phyloP scores from a whole-genome alignment of 2,888 invertebrate species.

The Pandemis corylana region DNA sequence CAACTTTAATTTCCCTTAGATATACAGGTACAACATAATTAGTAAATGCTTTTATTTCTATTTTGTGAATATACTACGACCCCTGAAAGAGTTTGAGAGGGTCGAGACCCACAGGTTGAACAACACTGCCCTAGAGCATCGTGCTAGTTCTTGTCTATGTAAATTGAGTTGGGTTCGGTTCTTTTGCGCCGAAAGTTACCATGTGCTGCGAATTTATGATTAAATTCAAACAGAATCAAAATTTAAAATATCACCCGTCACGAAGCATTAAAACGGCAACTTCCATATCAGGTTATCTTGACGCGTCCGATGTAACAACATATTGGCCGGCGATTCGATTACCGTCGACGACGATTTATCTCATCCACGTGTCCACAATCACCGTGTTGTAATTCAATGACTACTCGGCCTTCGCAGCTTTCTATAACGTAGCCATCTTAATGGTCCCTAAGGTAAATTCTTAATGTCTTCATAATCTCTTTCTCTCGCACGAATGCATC shows the following conservation, averaged over 20 bases:
- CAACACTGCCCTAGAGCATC: not conserved
- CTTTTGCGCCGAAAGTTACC: not conserved
- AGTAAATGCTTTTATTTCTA: too few species aligned
- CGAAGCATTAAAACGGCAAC: slow-evolving; percentile 19
- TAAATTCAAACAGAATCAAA: slow-evolving; percentile 5
- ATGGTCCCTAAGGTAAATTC: slow-evolving; percentile 9
- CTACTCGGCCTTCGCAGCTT: slow-evolving; percentile 29
- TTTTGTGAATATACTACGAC: too few species aligned
- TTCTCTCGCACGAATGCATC: not conserved
- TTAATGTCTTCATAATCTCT: slow-evolving; percentile 27
- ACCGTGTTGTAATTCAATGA: slow-evolving; percentile 36
- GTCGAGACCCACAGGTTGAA: too few species aligned
- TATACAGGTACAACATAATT: too few species aligned
- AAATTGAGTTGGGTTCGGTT: not conserved
- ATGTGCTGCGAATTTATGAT: not conserved
- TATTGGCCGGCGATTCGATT: slow-evolving; percentile 35
- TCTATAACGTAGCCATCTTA: slow-evolving; percentile 19
- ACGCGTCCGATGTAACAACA: slow-evolving; percentile 18
- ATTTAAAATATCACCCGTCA: not conserved
- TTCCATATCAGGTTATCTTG: slow-evolving; percentile 22
- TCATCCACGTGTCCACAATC: slow-evolving; percentile 20
- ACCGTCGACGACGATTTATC: slow-evolving; percentile 33
- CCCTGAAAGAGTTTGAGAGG: too few species aligned
- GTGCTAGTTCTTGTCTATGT: not conserved
- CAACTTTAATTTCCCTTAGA: too few species aligned